Evolutionary conservation across 30 jellyfish, hydroid and myxozoan species (phyloP), one percentile per base, ranked within the genome.

Genomic region (Hydra vulgaris): DNA sequence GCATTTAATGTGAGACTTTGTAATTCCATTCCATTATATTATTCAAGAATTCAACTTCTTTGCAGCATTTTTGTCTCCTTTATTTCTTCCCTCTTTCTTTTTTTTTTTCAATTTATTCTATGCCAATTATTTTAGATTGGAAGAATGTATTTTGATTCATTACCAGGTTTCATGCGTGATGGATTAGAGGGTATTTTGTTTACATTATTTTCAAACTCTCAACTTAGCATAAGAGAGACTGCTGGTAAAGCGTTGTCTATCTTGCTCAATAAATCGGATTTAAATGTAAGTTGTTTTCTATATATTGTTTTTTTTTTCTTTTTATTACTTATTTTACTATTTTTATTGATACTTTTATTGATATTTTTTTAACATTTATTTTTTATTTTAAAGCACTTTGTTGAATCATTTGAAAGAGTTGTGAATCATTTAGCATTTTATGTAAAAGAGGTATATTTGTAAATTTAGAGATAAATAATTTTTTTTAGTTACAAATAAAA

Each of bases 171-270:
- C 61, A 86, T 89, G 54, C 26, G 83, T 17, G 94, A 85, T 18
- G 89, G 87, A 17, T 66, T 89, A 18, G 95, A 89, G 71, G 73
- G 21, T 12, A 87, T 82, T 53, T 73, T 89, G 54, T 89, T 78
- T 75, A 84, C 70, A 81, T 26, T 82, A 52, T 72, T 89, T 24
- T 76, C 92, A 15, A 74, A 85, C 74, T 53, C 94, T 7, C 97
- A 89, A 77, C 81, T 80, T 18, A 89, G 97, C 23, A 79, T 89
- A 81, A 83, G 95, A 78, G 97, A 89, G 66, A 81, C 81, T 74
- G 95, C 97, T 8, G 86, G 95, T 68, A 75, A 80, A 72, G 94
- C 95, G 0, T 85, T 89, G 61, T 86, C 94, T 40, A 55, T 74
- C 4, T 80, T 89, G 26, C 94, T 89, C 19, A 56, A 80, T 15